Percentiles rank a stretch among this genome's conserved stretches.
phyloP scores from a whole-genome alignment of 2,797 vertebrate species.

The Channallabes apus region DNA sequence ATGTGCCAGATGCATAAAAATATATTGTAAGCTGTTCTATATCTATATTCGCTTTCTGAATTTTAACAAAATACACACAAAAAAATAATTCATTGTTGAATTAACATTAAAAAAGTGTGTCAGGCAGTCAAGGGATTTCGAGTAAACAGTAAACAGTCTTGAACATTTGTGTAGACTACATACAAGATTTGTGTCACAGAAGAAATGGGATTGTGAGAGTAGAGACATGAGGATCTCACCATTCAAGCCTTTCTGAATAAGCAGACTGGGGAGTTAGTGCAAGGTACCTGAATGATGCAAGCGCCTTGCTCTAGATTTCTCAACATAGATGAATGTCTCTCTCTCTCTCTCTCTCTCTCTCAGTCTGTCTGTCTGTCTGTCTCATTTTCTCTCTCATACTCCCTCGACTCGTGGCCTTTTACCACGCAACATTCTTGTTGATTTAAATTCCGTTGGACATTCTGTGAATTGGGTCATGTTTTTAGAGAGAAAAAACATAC shows the following conservation, averaged over 20 bases:
- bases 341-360: not conserved
- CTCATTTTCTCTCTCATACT: slow-evolving; percentile 14
- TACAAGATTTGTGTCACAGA: too few relatives aligned
- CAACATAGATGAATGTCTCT: slow-evolving; percentile 32
- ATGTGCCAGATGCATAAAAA: too few relatives aligned
- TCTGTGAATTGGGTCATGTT: slow-evolving; percentile 39
- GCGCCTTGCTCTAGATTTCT: slow-evolving; percentile 49
- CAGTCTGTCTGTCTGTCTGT: not conserved
- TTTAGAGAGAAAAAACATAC: slow-evolving; percentile 14
- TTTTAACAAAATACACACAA: too few relatives aligned
- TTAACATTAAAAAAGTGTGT: too few relatives aligned
- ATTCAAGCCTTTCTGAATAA: slow-evolving; percentile 19
- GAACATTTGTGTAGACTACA: too few relatives aligned
- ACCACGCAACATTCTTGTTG: slow-evolving; percentile 11
- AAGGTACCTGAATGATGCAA: slow-evolving; percentile 23
- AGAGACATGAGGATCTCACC: not conserved
- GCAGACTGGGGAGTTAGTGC: slow-evolving; percentile 18
- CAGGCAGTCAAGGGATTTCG: too few relatives aligned
- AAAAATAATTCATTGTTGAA: too few relatives aligned
- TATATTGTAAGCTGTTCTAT: too few relatives aligned
- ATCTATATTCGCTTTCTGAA: too few relatives aligned
- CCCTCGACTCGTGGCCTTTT: slow-evolving; percentile 20
- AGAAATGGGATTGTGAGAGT: not conserved
- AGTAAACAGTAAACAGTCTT: too few relatives aligned
- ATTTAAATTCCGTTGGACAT: slow-evolving; percentile 32